Conservation (phyloP, 2,113 vertebrate genomes). For the Morone chrysops region DNA sequence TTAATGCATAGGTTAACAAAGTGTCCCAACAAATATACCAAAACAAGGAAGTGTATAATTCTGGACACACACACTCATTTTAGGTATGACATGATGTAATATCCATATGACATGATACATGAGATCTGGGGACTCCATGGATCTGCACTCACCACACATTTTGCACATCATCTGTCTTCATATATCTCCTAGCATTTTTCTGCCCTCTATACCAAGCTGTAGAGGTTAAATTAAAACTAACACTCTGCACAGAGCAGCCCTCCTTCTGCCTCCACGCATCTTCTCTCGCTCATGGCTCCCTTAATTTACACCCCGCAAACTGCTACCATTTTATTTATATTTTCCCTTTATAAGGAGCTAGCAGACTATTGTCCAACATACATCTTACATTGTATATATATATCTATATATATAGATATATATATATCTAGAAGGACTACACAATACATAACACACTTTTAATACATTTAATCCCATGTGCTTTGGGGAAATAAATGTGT, state of each 20-base stretch:
- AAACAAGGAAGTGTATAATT: not conserved
- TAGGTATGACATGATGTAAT: not conserved
- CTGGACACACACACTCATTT: not conserved
- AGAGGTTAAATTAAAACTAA: conserved; percentile 26
- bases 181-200: not conserved
- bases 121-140: not conserved
- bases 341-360: not conserved
- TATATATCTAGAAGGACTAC: too few relatives aligned
- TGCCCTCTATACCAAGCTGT: not conserved
- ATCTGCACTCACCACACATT: not conserved
- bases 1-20: not conserved
- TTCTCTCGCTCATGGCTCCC: not conserved
- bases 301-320: conserved; percentile 7
- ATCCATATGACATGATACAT: conserved; percentile 27
- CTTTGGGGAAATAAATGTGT: not conserved
- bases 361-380: not conserved
- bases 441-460: not conserved
- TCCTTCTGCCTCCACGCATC: not conserved
- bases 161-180: conserved; percentile 25
- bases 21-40: not conserved
- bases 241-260: not conserved
- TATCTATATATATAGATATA: too few relatives aligned
- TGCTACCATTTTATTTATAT: not conserved
- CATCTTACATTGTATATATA: not conserved
- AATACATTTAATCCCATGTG: not conserved